A percentile compares a stretch with the other conserved stretches of the same genome.
Conservation (phyloP, 30 jellyfish, hydroid and myxozoan species). For the Aurelia coerulea region DNA sequence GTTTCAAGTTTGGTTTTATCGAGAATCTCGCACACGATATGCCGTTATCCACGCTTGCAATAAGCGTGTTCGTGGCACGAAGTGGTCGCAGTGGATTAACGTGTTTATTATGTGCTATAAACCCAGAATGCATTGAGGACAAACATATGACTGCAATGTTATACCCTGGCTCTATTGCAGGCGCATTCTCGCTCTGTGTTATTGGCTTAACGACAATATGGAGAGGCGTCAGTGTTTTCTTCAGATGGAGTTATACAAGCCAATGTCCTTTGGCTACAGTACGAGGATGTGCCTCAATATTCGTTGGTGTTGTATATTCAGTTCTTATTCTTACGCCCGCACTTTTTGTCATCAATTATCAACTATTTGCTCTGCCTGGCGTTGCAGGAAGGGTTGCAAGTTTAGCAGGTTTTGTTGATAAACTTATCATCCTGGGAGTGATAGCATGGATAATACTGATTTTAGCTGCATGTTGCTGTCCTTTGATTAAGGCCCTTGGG, state of each 20-base stretch:
- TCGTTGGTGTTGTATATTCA: slow-evolving; percentile 41
- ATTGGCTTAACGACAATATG: slow-evolving; percentile 48
- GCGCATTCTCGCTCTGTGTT: slow-evolving; percentile 25
- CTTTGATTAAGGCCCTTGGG: slow-evolving; percentile 53
- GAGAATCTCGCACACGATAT: slow-evolving; percentile 56
- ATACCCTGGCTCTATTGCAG: slow-evolving; percentile 5
- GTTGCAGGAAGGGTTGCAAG: slow-evolving; percentile 21
- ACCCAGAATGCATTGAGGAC: slow-evolving; percentile 23
- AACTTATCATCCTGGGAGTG: slow-evolving; percentile 49
- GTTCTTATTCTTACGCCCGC: slow-evolving; percentile 62
- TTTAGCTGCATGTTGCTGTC: slow-evolving; percentile 49
- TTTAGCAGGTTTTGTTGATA: slow-evolving; percentile 13
- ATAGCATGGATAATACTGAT: slow-evolving; percentile 41
- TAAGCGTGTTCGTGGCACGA: slow-evolving; percentile 27
- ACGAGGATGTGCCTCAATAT: slow-evolving; percentile 68
- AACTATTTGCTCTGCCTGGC: slow-evolving; percentile 7
- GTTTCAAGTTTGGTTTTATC: slow-evolving; percentile 42
- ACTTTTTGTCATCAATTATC: slow-evolving; percentile 34
- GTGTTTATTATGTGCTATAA: slow-evolving; percentile 47
- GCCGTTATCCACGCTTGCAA: slow-evolving; percentile 55
- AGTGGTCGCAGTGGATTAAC: slow-evolving; percentile 53
- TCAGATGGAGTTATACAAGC: slow-evolving; percentile 69
- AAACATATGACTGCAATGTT: background rate
- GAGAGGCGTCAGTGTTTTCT: slow-evolving; percentile 55
- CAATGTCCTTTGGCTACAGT: slow-evolving; percentile 54